Evolutionary conservation across 1,140 invertebrate genomes (phyloP), one percentile per base, ranked within the genome.

Genomic region (Tetragonula clypearis): DNA sequence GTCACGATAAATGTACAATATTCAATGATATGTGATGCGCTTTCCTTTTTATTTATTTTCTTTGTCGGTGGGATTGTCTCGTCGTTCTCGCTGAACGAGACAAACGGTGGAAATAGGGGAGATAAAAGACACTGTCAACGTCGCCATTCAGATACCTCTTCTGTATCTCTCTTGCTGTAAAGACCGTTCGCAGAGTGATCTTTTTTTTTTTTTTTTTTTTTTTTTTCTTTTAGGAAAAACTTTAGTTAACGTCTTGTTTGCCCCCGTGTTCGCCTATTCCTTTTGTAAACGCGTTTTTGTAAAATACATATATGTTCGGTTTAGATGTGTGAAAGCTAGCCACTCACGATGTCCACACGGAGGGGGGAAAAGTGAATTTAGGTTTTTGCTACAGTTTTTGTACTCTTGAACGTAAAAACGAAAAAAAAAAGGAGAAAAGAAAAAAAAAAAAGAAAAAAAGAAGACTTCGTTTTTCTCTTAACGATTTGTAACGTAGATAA

Each of bases 401-500:
- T 86, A 78, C 72, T 86, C 74, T 83, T 73, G 68, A 60, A 83
- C 82, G 74, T 75, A 58, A 81, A 81, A 78, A 5, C 4, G 6
- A 41, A 6, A 5, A 41, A 41, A 41, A 41, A 49, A 11, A 0
- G 0, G 3, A 41, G 8, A 41, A 49, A 8, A 8, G 9, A 49
- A 49, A 49, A 49, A 49, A 49, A 49, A 9, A 9, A 8, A 49
- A 78, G 35, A 81, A 26, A 56, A 35, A 73, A 78, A 65, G 69
- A 65, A 21, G 74, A 77, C 83, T 87, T 90, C 87, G 81, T 89
- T 90, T 89, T 86, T 58, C 79, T 88, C 81, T 89, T 82, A 79
- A 89, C 88, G 86, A 89, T 89, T 90, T 90, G 87, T 86, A 89
- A 87, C 87, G 79, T 90, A 90, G 88, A 85, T 89, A 90, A 90